These are phyloP conservation scores for Pseudomyrmex cubaensis DNA, from an alignment of 1,140 invertebrate species.

Conservation along the genomic window DNA sequence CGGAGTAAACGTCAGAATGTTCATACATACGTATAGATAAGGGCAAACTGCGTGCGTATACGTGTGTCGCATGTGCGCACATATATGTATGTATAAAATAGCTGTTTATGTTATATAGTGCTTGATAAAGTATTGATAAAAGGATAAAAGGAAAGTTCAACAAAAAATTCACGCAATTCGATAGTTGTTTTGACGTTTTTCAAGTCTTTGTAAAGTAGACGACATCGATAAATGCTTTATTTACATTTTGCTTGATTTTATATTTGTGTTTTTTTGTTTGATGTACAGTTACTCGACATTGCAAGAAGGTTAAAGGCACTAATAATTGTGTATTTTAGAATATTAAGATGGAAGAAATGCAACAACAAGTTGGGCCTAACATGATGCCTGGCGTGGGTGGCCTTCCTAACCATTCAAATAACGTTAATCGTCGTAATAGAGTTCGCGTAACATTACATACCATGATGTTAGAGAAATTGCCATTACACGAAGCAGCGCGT, in stretches of 20 bases:
- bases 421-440: conserved; percentile 78
- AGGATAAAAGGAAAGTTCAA: background rate
- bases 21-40: background rate
- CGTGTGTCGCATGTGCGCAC: background rate
- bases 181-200: background rate
- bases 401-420: conserved; percentile 79
- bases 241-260: background rate
- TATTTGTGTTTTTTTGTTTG: background rate
- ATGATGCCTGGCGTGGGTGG: conserved; percentile 74
- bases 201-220: background rate
- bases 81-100: background rate
- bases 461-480: conserved; percentile 84
- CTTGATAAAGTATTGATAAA: background rate
- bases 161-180: background rate
- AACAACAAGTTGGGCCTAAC: conserved; percentile 76
- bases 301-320: background rate
- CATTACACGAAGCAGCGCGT: conserved; percentile 85
- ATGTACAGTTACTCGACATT: background rate
- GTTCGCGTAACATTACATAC: conserved; percentile 80
- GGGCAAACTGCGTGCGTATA: no score
- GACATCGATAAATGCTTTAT: background rate
- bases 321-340: conserved; percentile 36
- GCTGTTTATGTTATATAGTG: background rate
- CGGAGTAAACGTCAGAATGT: background rate
- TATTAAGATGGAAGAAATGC: conserved; percentile 79